phyloP scores from a whole-genome alignment of 2,888 invertebrate genomes.

The Drosophila hamatofila region DNA sequence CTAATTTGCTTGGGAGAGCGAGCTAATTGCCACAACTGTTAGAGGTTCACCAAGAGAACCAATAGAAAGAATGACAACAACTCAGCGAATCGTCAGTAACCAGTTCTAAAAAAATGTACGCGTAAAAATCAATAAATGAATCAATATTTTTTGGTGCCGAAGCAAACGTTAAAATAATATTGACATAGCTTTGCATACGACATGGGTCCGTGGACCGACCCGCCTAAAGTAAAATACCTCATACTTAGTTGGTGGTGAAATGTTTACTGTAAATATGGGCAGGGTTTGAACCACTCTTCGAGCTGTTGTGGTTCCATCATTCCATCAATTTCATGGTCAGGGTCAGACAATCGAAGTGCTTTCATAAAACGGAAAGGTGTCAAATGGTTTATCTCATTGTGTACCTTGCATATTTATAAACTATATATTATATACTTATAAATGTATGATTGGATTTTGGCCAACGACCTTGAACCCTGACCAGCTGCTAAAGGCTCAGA shows the following conservation, averaged over 20 bases:
- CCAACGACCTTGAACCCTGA: slow-evolving; percentile 44
- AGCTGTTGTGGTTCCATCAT: slow-evolving; percentile 33
- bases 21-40: slow-evolving; percentile 47
- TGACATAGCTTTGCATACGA: slow-evolving; percentile 41
- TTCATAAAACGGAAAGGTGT: slow-evolving; percentile 63
- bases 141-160: slow-evolving; percentile 40
- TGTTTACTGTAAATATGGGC: slow-evolving; percentile 53
- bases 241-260: slow-evolving; percentile 51
- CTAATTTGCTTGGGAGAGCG: slow-evolving; percentile 50
- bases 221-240: slow-evolving; percentile 17
- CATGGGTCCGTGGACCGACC: slow-evolving; percentile 15
- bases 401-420: slow-evolving; percentile 40
- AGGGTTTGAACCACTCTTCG: slow-evolving; percentile 32
- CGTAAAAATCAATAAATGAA: slow-evolving; percentile 21
- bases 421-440: background rate
- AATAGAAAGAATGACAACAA: slow-evolving; percentile 5
- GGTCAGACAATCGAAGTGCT: slow-evolving; percentile 58
- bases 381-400: slow-evolving; percentile 35
- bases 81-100: slow-evolving; percentile 36
- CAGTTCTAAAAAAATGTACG: slow-evolving; percentile 51
- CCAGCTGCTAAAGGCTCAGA: slow-evolving; percentile 13
- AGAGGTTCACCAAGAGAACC: slow-evolving; percentile 15
- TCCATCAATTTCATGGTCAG: slow-evolving; percentile 58
- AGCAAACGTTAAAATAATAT: slow-evolving; percentile 57
- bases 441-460: background rate